These are phyloP conservation scores for Phalacrocorax carbo DNA, from an alignment of 2,113 vertebrate species.

Conservation along the genomic window DNA sequence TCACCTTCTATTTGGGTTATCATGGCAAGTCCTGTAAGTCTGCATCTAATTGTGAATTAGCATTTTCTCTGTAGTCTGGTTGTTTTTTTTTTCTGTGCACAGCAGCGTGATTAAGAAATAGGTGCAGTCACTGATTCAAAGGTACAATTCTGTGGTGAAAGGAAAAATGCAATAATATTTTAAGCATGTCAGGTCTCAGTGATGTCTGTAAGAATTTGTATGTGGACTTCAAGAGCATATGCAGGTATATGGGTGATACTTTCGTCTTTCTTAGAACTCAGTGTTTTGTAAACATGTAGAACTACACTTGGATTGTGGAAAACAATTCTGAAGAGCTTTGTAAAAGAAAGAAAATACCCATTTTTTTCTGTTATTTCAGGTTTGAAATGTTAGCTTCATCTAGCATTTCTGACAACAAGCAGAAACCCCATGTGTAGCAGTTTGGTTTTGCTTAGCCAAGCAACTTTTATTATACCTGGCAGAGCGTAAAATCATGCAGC, in stretches of 20 bases:
- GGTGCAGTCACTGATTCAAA: not conserved
- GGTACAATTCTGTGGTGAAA: not conserved
- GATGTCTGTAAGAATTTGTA: not conserved
- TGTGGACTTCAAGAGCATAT: not conserved
- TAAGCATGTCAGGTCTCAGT: not conserved
- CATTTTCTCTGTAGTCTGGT: not conserved
- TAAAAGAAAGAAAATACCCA: not conserved
- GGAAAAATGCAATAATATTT: not conserved
- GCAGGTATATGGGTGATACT: not conserved
- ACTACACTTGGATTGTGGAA: not conserved
- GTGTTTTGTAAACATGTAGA: not conserved
- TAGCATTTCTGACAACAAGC: not conserved
- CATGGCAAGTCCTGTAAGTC: not conserved
- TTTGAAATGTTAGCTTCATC: not conserved
- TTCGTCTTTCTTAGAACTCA: not conserved
- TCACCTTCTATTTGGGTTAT: not conserved
- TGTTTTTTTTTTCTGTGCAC: not conserved
- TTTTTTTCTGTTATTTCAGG: not conserved
- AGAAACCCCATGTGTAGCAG: not conserved
- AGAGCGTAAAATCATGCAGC: not conserved
- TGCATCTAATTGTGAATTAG: not conserved
- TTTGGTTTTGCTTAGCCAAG: conserved; percentile 1
- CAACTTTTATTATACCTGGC: not conserved
- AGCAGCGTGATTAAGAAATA: not conserved
- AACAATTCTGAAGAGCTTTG: not conserved